Base-by-base conservation (phyloP, 2,797 vertebrate genomes). In the Thripadectes ignobilis region DNA sequence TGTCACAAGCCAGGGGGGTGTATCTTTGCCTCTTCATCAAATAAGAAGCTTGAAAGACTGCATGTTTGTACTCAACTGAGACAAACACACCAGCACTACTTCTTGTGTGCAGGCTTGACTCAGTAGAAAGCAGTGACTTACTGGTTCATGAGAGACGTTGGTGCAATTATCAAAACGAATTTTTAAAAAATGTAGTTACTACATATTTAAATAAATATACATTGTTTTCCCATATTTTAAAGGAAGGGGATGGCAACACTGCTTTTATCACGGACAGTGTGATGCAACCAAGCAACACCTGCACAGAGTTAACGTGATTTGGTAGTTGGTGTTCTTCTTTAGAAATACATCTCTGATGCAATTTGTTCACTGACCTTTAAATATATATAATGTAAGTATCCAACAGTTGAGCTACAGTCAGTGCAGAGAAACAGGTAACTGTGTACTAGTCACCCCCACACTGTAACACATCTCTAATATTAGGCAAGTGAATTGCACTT, bases 371-470 rank as follows among this genome's bases (percentile, higher is more conserved):
- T 69, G 59, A 43, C 16, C 36, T 82, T 66, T 48, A 87, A 45
- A 51, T n/a, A 24, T 3, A 10, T 0, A 0, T n/a, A 19, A 16
- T 12, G 5, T 17, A 39, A 30, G 13, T 22, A 68, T 54, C 54
- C 21, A 57, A 17, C 10, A 38, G 9, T 1, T 72, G n/a, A 81
- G n/a, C 26, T 51, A 27, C 21, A 65, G n/a, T 55, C 39, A 34
- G 36, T 26, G n/a, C 36, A 38, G 32, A 52, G 45, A 80, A 95
- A 29, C 4, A 38, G 7, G 19, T 7, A 46, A 52, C 82, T 83
- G 43, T 81, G 16, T 34, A 23, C 17, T 16, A 20, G 27, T 88
- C 30, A 46, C 57, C 21, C 14, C 41, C 16, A 21, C 83, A 43
- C 6, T 15, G 61, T 24, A 48, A 26, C 18, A 46, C 24, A 26